phyloP scores from a whole-genome alignment of 64 coral and sea anemone species.

The Pocillopora damicornis region DNA sequence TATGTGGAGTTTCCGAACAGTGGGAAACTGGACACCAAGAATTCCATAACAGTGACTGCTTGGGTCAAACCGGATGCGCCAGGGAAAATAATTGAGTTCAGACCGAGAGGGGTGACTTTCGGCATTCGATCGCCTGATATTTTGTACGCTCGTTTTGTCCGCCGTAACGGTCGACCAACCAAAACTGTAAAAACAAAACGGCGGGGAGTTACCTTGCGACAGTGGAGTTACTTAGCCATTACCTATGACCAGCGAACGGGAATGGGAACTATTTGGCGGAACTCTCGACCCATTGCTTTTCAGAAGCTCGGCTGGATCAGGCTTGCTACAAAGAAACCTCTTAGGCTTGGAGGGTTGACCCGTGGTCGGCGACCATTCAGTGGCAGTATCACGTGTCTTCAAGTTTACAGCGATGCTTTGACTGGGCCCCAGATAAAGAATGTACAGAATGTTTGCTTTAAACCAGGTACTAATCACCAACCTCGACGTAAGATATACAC shows the following conservation, averaged over 20 bases:
- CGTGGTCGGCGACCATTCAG: slow-evolving; percentile 35
- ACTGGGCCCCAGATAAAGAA: slow-evolving; percentile 62
- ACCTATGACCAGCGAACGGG: slow-evolving; percentile 43
- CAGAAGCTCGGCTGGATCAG: slow-evolving; percentile 43
- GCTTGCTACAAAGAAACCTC: slow-evolving; percentile 10
- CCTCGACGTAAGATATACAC: too few relatives aligned
- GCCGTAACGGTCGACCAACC: slow-evolving; percentile 14
- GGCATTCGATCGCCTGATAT: slow-evolving; percentile 12
- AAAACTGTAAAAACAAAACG: slow-evolving; percentile 39
- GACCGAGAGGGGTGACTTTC: slow-evolving; percentile 17
- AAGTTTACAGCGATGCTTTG: slow-evolving; percentile 67
- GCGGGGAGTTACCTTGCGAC: neutral
- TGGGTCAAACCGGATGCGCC: slow-evolving; percentile 40
- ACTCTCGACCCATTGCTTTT: slow-evolving; percentile 34
- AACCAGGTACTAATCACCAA: slow-evolving; percentile 53
- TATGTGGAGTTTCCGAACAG: slow-evolving; percentile 50
- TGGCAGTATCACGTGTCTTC: slow-evolving; percentile 68
- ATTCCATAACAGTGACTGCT: slow-evolving; percentile 46
- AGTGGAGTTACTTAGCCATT: slow-evolving; percentile 42
- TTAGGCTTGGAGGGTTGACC: slow-evolving; percentile 53
- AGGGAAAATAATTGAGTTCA: slow-evolving; percentile 45
- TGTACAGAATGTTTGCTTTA: slow-evolving; percentile 61
- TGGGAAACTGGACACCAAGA: slow-evolving; percentile 31
- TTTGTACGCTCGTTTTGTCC: slow-evolving; percentile 1
- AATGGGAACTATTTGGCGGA: slow-evolving; percentile 19